Base-by-base conservation (phyloP, 92 coral and sea anemone species). In the Bergia sp. region DNA sequence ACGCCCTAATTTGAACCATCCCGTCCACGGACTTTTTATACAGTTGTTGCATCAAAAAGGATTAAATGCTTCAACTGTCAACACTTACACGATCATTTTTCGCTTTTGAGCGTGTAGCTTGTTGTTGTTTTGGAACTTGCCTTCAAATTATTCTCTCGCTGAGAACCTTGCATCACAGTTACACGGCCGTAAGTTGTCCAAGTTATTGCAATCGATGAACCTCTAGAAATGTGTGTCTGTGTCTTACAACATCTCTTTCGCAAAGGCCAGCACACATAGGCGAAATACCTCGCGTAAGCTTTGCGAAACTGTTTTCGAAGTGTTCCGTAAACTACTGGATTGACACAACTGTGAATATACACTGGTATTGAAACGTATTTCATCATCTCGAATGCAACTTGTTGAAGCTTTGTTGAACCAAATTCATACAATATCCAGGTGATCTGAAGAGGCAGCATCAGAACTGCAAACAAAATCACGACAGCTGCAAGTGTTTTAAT, bases 271-370 rank as follows among this genome's bases (percentile, higher is more conserved):
- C 96, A 89, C 58, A 95, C 64, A 67, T 93, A 91, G 7, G 93
- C 94, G 6, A 95, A 89, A 69, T 95, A 95, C 58, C 92, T 91
- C 6, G 92, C 92, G 86, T 95, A 95, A 3, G 96, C 98, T 29
- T 91, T 92, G 23, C 98, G 94, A 37, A 95, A 93, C 82, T 93
- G 98, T 50, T 93, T 91, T 5, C 94, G 85, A 47, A 95, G 86
- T 3, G 96, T 93, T 37, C 97, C 96, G 82, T 96, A 96, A 15
- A 95, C 92, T n/a, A 96, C 79, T 0, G 99, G 98, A 76, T 96
- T 96, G 4, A 94, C 79, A 45, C 98, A 96, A 74, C 97, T 89
- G 89, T 96, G 96, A 61, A 96, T 81, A 66, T 95, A 97, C 10
- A 94, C 94, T 0, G 90, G 84, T 79, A 95, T 93, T 10, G 94